Base-by-base conservation (phyloP, 2,888 invertebrate species). In the Ephialtes manifestator region DNA sequence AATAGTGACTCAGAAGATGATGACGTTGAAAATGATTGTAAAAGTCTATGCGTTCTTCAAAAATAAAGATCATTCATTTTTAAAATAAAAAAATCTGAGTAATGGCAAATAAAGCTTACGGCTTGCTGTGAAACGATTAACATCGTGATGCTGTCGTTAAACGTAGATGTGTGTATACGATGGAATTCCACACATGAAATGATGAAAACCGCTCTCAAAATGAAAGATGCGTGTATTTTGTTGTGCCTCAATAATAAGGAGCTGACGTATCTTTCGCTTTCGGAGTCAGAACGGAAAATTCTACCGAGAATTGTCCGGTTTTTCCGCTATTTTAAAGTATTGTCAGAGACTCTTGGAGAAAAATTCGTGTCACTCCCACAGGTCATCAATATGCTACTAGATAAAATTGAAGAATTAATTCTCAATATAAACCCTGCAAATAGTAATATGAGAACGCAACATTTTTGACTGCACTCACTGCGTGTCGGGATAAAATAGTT, bases 291-390 rank as follows among this genome's bases (percentile, higher is more conserved):
- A 28, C 24, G 58, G 58, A 24, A 58, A 58, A 58, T 58, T 58
- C 58, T 65, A 24, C 63, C 35, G 1, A 63, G 35, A 35, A 63
- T 35, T 35, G 60, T 35, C 3, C 35, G 60, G 1, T 63, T 63
- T n/a, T 35, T 58, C 10, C 58, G 58, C 10, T 24, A 72, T 46
- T 74, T 85, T 10, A 77, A 78, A 43, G 13, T 63, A 51, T 81
- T 86, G 39, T 85, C 83, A n/a, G 67, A 53, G 18, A 39, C 72
- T 8, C 76, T 86, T 13, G 83, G 81, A 35, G 53, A 85, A 58
- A 79, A 35, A 13, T 84, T 85, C 67, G 55, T 82, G 3, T 72
- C 58, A n/a, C 31, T 81, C 20, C 81, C 81, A 13, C 35, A 51
- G 20, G 71, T 74, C 24, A 2, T 24, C 24, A 24, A 24, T 24